Conservation (phyloP, 2,888 invertebrate species). For the Drosophila ochracea region DNA sequence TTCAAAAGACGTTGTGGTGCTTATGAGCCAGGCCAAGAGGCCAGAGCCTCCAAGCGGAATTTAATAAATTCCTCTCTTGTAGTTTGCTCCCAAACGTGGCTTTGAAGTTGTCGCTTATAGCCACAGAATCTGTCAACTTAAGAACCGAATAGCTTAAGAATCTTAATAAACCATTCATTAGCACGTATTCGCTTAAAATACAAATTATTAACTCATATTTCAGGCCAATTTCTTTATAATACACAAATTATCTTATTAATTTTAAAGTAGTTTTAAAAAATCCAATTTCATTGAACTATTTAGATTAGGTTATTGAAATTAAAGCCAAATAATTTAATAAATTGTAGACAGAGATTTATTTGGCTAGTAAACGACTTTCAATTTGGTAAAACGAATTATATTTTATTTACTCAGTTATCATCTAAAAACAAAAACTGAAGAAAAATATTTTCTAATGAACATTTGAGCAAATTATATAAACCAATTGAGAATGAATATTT, state of each 20-base stretch:
- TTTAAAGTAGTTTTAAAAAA: not conserved
- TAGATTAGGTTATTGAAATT: not conserved
- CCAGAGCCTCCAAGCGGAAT: conserved; percentile 56
- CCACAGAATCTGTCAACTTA: conserved; percentile 33
- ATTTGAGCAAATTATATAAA: not conserved
- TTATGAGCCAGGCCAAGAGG: conserved; percentile 27
- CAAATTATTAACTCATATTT: not conserved
- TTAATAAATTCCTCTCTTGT: conserved; percentile 67
- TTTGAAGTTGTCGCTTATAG: conserved; percentile 62
- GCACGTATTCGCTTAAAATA: not conserved
- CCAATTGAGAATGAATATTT: not conserved
- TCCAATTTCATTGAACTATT: not conserved
- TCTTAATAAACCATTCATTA: conserved; percentile 22
- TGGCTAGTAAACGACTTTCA: not conserved
- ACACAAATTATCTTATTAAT: not conserved
- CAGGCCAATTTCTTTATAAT: not conserved
- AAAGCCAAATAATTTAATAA: not conserved
- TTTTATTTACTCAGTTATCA: not conserved
- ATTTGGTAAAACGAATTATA: not conserved
- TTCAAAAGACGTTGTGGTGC: conserved; percentile 28
- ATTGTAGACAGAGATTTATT: not conserved
- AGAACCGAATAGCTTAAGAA: conserved; percentile 2
- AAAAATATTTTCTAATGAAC: not conserved
- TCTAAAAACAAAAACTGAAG: not conserved
- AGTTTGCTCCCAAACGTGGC: conserved; percentile 49